A percentile compares a stretch with the other conserved stretches of the same genome.
phyloP scores from a whole-genome alignment of 2,888 invertebrate genomes.

The Trichopria drosophilae region DNA sequence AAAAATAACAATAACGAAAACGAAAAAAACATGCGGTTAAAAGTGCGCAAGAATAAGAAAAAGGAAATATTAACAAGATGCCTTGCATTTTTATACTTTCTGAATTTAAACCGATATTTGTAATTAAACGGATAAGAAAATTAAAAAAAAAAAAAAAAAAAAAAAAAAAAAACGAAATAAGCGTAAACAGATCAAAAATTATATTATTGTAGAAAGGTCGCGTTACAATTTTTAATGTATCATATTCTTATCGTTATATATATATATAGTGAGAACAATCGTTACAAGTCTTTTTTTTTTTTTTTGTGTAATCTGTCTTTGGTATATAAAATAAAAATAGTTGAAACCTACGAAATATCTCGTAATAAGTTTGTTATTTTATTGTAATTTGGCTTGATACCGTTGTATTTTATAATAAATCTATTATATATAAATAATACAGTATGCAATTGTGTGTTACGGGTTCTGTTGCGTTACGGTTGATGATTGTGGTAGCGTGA shows the following conservation, averaged over 20 bases:
- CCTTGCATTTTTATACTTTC: constrained; percentile 48
- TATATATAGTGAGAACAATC: constrained; percentile 40
- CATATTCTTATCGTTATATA: constrained; percentile 44
- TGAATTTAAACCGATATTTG: constrained; percentile 46
- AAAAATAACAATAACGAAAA: constrained; percentile 15
- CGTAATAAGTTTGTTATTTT: no score
- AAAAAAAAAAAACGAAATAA: constrained; percentile 34
- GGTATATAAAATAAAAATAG: constrained; percentile 39
- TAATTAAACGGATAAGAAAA: constrained; percentile 35
- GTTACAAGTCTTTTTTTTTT: no score
- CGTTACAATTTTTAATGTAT: constrained; percentile 39
- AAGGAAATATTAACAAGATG: no score
- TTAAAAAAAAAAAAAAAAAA: neutral
- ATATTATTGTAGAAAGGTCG: constrained; percentile 34
- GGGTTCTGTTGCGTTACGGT: no score
- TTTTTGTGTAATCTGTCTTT: constrained; percentile 45
- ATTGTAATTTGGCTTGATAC: no score
- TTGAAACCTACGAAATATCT: no score
- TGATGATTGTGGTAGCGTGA: no score
- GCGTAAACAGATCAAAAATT: constrained; percentile 35
- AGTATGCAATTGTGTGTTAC: no score
- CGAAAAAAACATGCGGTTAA: constrained; percentile 5
- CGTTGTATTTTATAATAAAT: no score
- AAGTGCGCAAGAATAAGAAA: no score
- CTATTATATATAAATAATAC: no score